Evolutionary conservation across 2,797 vertebrate genomes (phyloP), one percentile per base, ranked within the genome.

Genomic region (Sebastes vulpes): DNA sequence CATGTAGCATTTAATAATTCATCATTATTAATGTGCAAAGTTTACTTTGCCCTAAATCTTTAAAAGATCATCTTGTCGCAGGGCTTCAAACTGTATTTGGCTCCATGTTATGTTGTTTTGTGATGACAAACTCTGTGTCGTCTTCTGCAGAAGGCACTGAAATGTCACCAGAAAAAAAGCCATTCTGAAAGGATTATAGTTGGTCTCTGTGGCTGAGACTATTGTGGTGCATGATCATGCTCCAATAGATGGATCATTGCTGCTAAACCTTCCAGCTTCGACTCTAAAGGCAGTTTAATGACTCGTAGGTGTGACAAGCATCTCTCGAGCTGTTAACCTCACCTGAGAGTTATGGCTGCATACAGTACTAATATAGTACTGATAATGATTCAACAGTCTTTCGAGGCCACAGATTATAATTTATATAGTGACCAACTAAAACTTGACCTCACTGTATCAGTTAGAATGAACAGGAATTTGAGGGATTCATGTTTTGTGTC

Each of bases 141-240:
- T 53, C 14, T 68, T 32, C 57, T 57, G 61, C 50, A 78, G 57
- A 23, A 35, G 20, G 21, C 63, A 4, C 32, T 60, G 64, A 75
- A 77, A 83, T 72, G 72, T 69, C 72, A 72, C 26, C 18, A 72
- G 54, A 38, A 70, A 77, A 69, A 71, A 81, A 75, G 69, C 50
- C 28, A 54, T 77, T 80, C 72, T 85, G 28, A 75, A 61, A 70
- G 79, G 81, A 85, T 90, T 81, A 83, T 1, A 26, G 60, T 63
- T 8, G 46, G 50, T 72, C 60, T 68, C 70, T 66, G 59, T 9
- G 61, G 80, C 72, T 80, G 79, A 72, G 72, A 21, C 65, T 38
- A 64, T 66, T 64, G 80, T 79, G 53, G 28, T 16, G 65, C 1
- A 1, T 48, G 29, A 72, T 66, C 14, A 3, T 63, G 53, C 42